These are phyloP conservation scores for Temnopleurus reevesii DNA, from an alignment of 53 echinoderm and acorn worm species.

Conservation along the genomic window DNA sequence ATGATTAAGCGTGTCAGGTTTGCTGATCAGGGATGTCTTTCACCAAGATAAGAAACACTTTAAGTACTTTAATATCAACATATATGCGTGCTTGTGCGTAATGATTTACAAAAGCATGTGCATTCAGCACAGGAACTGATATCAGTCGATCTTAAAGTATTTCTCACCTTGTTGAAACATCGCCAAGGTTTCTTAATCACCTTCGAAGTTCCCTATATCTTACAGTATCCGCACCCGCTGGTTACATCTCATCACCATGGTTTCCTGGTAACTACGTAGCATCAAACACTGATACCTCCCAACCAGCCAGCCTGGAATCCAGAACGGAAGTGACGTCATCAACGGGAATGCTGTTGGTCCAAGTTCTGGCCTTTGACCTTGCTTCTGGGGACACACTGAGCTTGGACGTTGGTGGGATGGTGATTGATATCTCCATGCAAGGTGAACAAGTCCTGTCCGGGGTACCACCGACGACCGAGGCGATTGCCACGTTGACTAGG, in stretches of 20 bases:
- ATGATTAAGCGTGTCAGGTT: too few relatives aligned
- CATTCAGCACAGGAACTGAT: too few relatives aligned
- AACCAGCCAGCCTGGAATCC: neutral
- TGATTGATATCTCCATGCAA: too few relatives aligned
- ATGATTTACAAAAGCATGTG: too few relatives aligned
- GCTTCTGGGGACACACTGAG: neutral
- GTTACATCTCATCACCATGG: constrained; percentile 17
- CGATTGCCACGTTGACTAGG: neutral
- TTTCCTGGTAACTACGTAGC: neutral
- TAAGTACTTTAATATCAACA: too few relatives aligned
- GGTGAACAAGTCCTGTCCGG: neutral
- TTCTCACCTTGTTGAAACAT: too few relatives aligned
- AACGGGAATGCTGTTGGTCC: neutral
- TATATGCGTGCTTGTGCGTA: too few relatives aligned
- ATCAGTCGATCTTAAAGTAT: too few relatives aligned
- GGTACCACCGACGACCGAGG: neutral
- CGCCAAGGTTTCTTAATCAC: neutral
- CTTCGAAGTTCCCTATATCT: neutral
- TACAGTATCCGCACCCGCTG: neutral
- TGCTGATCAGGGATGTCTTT: too few relatives aligned
- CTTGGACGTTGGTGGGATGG: neutral
- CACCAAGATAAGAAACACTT: too few relatives aligned
- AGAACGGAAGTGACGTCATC: neutral
- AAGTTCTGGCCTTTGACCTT: neutral
- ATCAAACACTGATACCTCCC: neutral